Percentiles rank a stretch among this genome's conserved stretches.
These are phyloP conservation scores for Drosophila albomicans DNA, from an alignment of 1,140 invertebrate genomes.

Conservation along the genomic window DNA sequence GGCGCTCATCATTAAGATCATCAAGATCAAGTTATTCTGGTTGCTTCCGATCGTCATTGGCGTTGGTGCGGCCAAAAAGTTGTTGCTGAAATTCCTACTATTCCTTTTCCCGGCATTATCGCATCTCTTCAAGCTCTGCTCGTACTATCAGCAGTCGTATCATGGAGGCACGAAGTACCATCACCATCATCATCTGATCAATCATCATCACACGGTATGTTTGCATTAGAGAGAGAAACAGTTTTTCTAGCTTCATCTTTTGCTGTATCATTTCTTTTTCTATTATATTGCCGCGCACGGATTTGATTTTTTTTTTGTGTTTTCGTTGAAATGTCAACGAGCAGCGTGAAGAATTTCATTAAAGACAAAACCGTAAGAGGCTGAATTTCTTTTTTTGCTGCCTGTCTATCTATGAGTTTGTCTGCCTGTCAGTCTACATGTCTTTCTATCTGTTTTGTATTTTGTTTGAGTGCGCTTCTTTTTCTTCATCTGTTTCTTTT, in stretches of 20 bases:
- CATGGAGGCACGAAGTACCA: conserved; percentile 90
- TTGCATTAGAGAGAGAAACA: conserved; percentile 18
- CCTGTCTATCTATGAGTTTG: neutral
- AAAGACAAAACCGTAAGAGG: conserved; percentile 7
- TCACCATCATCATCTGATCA: conserved; percentile 91
- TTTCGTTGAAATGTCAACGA: conserved; percentile 52
- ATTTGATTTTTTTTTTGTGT: conserved; percentile 19
- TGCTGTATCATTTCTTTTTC: conserved; percentile 22
- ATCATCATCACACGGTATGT: conserved; percentile 87
- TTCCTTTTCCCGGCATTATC: conserved; percentile 92
- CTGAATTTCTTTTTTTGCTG: conserved; percentile 34
- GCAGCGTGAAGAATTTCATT: conserved; percentile 45
- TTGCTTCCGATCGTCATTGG: conserved; percentile 90
- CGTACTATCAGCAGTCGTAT: conserved; percentile 90
- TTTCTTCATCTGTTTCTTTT: neutral
- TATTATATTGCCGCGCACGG: conserved; percentile 34
- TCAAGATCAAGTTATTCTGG: conserved; percentile 91
- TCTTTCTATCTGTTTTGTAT: conserved; percentile 6
- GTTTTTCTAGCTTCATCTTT: conserved; percentile 9
- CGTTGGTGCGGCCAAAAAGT: conserved; percentile 92
- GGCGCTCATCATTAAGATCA: conserved; percentile 91
- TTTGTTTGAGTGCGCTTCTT: conserved; percentile 2
- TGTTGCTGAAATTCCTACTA: conserved; percentile 91
- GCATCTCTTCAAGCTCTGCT: conserved; percentile 93
- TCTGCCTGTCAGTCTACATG: conserved; percentile 1